Evolutionary conservation across 2,797 vertebrate genomes (phyloP), one percentile per base, ranked within the genome.

Genomic region (Stomatorhinus walkeri): DNA sequence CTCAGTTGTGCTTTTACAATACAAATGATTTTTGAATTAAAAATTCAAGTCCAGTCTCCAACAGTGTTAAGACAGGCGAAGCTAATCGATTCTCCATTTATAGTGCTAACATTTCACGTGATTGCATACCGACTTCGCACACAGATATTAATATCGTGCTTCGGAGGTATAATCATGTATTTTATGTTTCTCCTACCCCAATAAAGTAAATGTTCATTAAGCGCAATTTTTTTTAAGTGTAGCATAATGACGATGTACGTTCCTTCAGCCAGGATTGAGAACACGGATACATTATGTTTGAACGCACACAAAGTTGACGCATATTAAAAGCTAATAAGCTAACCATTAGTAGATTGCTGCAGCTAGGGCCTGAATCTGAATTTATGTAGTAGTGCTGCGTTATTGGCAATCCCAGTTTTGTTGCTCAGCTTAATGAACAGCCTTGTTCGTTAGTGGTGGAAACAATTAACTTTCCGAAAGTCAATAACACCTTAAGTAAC

Each of bases 401-500:
- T 51, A n/a, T 36, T 10, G 24, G 14, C 43, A 14, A 1, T 85
- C 28, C 19, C 43, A n/a, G 10, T 88, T 12, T 85, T 84, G 46
- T 84, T 22, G 19, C n/a, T 46, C 7, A 19, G 19, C 46, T 1
- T 24, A 14, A 14, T 22, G 79, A n/a, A 68, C 79, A 91, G 85
- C 54, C 46, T 54, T 72, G 85, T 88, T 24, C 16, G 59, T 61
- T 89, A 46, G 9, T 46, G 28, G 49, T 14, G 48, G 72, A 72
- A 9, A 40, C 56, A 54, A 22, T 86, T 40, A 88, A 85, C 72
- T 85, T 88, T 89, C 46, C 88, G 54, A 48, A 84, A 61, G 85
- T 87, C 89, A 48, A 49, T 90, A 85, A 72, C 87, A 85, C 32
- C 90, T 89, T 85, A 68, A 89, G 87, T 76, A 72, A 64, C 54